Evolutionary conservation across 1,140 invertebrate genomes (phyloP).

Genomic region (Cyclina sinensis): DNA sequence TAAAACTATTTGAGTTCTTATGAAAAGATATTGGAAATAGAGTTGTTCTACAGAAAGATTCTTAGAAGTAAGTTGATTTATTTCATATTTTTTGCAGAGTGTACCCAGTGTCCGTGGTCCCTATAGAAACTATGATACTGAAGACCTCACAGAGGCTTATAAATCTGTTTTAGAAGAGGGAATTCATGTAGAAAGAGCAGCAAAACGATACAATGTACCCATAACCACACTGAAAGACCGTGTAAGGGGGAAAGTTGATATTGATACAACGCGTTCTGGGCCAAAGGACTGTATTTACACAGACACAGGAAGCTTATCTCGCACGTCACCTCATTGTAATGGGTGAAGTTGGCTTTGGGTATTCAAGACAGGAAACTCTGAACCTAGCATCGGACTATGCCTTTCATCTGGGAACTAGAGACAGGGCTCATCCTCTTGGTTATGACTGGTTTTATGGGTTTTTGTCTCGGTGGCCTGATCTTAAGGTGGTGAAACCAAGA

Average conservation of each 20-base stretch:
- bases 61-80: background rate
- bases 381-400: too few relatives aligned
- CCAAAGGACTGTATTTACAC: background rate
- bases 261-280: background rate
- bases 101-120: too few relatives aligned
- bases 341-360: background rate
- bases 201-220: background rate
- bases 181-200: background rate
- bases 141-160: background rate
- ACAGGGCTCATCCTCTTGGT: constrained; percentile 5
- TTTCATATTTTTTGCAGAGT: background rate
- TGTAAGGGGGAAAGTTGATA: background rate
- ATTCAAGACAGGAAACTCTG: too few relatives aligned
- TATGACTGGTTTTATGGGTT: constrained; percentile 10
- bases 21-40: background rate
- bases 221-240: background rate
- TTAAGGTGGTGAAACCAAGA: too few relatives aligned
- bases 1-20: background rate
- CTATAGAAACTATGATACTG: too few relatives aligned
- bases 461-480: too few relatives aligned
- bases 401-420: too few relatives aligned
- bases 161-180: background rate
- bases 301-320: too few relatives aligned
- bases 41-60: background rate
- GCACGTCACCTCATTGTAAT: too few relatives aligned